These are phyloP conservation scores for Busseola fusca DNA, from an alignment of 2,888 invertebrate species.

Conservation along the genomic window DNA sequence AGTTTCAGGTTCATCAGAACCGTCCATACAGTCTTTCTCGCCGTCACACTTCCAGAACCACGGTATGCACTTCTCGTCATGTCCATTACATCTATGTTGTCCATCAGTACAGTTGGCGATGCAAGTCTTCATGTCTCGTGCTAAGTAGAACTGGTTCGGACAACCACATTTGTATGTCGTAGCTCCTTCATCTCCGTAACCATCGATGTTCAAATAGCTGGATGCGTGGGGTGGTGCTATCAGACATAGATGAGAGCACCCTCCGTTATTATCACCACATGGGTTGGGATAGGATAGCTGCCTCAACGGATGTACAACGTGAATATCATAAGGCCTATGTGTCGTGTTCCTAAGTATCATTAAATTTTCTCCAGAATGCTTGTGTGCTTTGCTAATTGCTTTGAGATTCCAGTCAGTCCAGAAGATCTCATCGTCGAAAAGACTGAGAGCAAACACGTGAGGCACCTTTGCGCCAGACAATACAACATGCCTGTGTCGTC, in stretches of 20 bases:
- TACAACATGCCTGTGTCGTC: conserved; percentile 94
- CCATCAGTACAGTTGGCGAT: conserved; percentile 97
- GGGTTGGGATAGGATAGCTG: conserved; percentile 96
- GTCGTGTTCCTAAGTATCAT: conserved; percentile 95
- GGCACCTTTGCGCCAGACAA: conserved; percentile 95
- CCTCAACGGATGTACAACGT: conserved; percentile 96
- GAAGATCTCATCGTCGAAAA: conserved; percentile 97
- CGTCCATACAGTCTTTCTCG: conserved; percentile 97
- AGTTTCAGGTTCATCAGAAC: conserved; percentile 95
- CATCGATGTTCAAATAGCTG: conserved; percentile 93
- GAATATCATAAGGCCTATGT: conserved; percentile 98
- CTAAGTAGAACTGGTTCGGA: conserved; percentile 97
- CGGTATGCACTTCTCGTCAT: conserved; percentile 90
- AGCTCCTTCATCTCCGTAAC: conserved; percentile 94
- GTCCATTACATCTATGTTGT: conserved; percentile 92
- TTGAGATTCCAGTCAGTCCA: conserved; percentile 99
- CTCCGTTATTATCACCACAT: conserved; percentile 97
- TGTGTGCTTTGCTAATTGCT: conserved; percentile 96
- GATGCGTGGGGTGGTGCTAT: conserved; percentile 95
- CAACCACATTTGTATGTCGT: conserved; percentile 96
- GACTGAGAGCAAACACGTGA: conserved; percentile 97
- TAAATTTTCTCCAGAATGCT: conserved; percentile 94
- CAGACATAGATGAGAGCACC: conserved; percentile 98
- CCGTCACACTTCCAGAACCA: conserved; percentile 94
- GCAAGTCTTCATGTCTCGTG: conserved; percentile 95